A percentile compares a stretch with the other conserved stretches of the same genome.
Conservation (phyloP, 1,140 invertebrate genomes). For the Philotrypesis tridentata region DNA sequence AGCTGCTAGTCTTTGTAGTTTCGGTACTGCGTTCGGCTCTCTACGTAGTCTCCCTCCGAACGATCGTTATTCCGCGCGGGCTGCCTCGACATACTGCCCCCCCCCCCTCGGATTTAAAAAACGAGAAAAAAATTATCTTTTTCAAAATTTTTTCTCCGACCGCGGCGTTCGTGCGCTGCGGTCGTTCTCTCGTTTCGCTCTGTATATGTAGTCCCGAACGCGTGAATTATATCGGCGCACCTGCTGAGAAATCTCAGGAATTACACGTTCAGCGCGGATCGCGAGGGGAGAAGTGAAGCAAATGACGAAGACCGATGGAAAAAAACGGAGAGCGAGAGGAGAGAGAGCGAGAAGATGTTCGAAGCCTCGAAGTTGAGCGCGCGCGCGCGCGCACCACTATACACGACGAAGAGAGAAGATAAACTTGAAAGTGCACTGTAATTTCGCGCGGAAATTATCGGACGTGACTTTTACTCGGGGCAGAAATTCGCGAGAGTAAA, state of each 20-base stretch:
- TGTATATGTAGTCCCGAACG: slow-evolving; percentile 48
- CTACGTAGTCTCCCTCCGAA: slow-evolving; percentile 38
- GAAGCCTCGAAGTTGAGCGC: not conserved
- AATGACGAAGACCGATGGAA: slow-evolving; percentile 3
- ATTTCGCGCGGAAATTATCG: not conserved
- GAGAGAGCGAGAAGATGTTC: not conserved
- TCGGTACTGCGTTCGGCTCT: slow-evolving; percentile 22
- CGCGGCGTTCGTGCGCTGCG: not conserved
- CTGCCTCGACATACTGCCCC: no score
- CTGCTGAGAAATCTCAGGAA: slow-evolving; percentile 55
- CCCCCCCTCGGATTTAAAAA: no score
- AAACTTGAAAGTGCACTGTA: not conserved
- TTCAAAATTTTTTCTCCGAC: not conserved
- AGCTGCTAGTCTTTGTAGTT: slow-evolving; percentile 51
- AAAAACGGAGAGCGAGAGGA: not conserved
- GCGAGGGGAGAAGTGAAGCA: not conserved
- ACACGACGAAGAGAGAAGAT: not conserved
- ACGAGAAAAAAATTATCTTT: no score
- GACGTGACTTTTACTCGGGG: no score
- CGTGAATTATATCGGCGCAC: slow-evolving; percentile 54
- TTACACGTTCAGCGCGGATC: slow-evolving; percentile 8
- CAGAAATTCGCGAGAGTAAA: no score
- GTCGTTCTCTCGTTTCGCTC: slow-evolving; percentile 51
- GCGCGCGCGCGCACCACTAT: no score
- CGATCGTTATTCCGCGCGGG: not conserved